Evolutionary conservation across 2,113 vertebrate genomes (phyloP).

Genomic region (Passerina amoena): DNA sequence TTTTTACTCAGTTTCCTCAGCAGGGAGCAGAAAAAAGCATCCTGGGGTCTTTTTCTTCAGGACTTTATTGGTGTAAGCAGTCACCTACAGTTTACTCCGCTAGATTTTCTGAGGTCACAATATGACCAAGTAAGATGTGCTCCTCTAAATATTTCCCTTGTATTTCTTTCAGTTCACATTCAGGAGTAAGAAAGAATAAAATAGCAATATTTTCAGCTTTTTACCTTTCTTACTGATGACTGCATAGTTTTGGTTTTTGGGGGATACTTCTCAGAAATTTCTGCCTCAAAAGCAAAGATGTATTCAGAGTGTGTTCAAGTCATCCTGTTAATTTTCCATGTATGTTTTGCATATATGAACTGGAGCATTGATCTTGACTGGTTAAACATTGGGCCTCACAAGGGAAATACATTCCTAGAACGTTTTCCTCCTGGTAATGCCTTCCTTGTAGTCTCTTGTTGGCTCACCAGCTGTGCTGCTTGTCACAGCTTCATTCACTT

Average conservation of each 20-base stretch:
- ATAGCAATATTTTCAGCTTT: neutral
- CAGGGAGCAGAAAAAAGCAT: neutral
- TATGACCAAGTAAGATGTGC: neutral
- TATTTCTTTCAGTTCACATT: neutral
- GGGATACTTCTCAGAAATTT: neutral
- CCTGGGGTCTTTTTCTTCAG: neutral
- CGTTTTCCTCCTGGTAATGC: neutral
- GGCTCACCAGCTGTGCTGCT: neutral
- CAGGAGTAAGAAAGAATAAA: neutral
- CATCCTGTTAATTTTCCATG: neutral
- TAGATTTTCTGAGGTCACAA: neutral
- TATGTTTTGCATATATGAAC: neutral
- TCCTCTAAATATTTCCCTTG: neutral
- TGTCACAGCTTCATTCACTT: conserved; percentile 7
- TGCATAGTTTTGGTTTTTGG: neutral
- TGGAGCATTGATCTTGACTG: neutral
- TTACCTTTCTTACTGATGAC: neutral
- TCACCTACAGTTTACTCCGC: neutral
- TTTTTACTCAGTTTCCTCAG: neutral
- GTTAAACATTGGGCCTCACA: neutral
- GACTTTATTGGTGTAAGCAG: neutral
- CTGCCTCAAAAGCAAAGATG: neutral
- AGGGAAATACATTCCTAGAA: neutral
- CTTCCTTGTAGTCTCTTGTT: neutral
- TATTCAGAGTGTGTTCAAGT: neutral